Evolutionary conservation across 35 echinoderm and acorn worm species (phyloP), one percentile per base, ranked within the genome.

Genomic region (Apostichopus parvimensis): DNA sequence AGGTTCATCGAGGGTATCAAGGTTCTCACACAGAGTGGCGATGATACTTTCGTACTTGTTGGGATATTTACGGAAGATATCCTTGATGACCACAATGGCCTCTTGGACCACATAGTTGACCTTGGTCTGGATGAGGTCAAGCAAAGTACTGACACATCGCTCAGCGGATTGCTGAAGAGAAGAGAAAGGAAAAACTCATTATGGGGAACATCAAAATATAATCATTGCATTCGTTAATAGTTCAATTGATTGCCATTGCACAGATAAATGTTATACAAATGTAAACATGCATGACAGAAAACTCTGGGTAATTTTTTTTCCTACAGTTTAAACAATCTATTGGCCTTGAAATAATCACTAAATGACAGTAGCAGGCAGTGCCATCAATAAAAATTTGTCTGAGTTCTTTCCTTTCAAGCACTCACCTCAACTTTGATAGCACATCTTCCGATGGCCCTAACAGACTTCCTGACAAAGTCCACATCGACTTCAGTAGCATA

Each of bases 11-110:
- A 99, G 68, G 24, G 97, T 94, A 89, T 99, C 97, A 58, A 99
- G 90, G 77, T 99, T 99, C 93, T 99, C 97, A 77, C 97, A 99
- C 72, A 99, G 79, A 2, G 97, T 99, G 54, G 97, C 93, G 70
- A 99, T 99, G 93, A 99, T 99, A 26, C 97, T 99, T 78, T 99
- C 97, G 77, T 99, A 99, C 80, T 99, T 99, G 91, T 99, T 99
- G 79, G 97, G 97, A 77, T 99, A 99, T 73, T 96, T 99, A 26
- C 97, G 92, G 95, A 99, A 99, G 87, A 99, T 99, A 68, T 99
- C 97, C 92, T 99, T 99, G 95, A 99, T 99, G 72, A 99, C 97
- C 8, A 99, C 97, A 22, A 99, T 96, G 70, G 97, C 97, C 89
- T 99, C 97, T 79, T 99, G 97, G 17, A 99, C 97, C 1, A 99